phyloP scores from a whole-genome alignment of 2,797 vertebrate genomes.

The Myotis vivesi region DNA sequence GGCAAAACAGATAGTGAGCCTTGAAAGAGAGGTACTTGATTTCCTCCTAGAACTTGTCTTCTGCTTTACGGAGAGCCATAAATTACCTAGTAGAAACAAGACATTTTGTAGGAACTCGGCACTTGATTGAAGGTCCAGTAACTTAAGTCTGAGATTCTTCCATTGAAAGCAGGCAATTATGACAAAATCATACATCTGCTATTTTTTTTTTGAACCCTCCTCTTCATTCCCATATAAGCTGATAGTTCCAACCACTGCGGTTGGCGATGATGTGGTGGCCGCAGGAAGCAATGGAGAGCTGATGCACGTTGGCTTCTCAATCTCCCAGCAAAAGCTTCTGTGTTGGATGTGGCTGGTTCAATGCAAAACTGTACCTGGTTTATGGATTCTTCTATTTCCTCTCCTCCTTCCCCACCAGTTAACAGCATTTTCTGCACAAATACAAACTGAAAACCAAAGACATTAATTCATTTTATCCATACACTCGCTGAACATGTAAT shows the following conservation, averaged over 20 bases:
- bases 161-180: not conserved
- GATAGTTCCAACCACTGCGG: not conserved
- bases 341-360: not conserved
- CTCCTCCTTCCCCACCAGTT: not conserved
- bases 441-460: not conserved
- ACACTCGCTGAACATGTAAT: not conserved
- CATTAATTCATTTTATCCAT: not conserved
- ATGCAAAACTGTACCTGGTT: not conserved
- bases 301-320: no score
- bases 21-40: not conserved
- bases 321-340: not conserved
- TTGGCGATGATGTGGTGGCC: not conserved
- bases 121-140: not conserved
- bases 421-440: not conserved
- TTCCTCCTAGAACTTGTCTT: not conserved
- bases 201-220: not conserved
- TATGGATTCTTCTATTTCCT: not conserved
- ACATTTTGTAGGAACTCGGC: not conserved
- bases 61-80: not conserved
- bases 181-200: not conserved
- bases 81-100: not conserved
- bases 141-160: not conserved
- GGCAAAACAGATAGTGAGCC: not conserved
- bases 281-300: not conserved
- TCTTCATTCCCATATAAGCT: not conserved